Percentiles rank a stretch among this genome's conserved stretches.
These are phyloP conservation scores for Cantharis rufa DNA, from an alignment of 2,888 invertebrate species.

Conservation along the genomic window DNA sequence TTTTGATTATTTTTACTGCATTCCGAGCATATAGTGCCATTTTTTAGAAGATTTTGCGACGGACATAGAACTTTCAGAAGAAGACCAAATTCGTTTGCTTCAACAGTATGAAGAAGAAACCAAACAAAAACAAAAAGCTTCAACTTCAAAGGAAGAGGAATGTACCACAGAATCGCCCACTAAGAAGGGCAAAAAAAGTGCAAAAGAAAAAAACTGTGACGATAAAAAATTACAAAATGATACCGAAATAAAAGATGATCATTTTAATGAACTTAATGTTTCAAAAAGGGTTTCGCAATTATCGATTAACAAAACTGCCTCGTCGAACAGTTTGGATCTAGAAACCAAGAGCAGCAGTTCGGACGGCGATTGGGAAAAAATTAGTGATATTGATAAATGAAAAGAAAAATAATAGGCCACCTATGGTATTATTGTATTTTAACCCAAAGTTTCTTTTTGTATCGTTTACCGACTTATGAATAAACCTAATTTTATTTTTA, in stretches of 20 bases:
- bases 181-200: not conserved
- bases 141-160: constrained; percentile 28
- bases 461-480: not conserved
- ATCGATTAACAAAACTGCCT: constrained; percentile 41
- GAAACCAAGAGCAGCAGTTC: constrained; percentile 50
- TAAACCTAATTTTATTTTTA: not conserved
- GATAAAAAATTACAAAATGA: not conserved
- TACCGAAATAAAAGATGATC: constrained; percentile 21
- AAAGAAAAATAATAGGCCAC: not conserved
- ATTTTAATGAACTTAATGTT: constrained; percentile 18
- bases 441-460: not conserved
- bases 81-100: constrained; percentile 69
- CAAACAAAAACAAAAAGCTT: constrained; percentile 38
- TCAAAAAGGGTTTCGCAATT: constrained; percentile 28
- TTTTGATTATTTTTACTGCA: constrained; percentile 2
- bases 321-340: constrained; percentile 44
- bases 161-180: not conserved
- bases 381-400: constrained; percentile 48
- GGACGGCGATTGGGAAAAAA: constrained; percentile 58
- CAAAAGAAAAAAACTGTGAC: constrained; percentile 4
- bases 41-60: constrained; percentile 67
- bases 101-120: constrained; percentile 72
- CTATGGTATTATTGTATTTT: not conserved
- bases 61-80: constrained; percentile 71
- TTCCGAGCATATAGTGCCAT: not conserved